phyloP scores from a whole-genome alignment of 2,888 invertebrate species.

The Carpatolechia fugitivella region DNA sequence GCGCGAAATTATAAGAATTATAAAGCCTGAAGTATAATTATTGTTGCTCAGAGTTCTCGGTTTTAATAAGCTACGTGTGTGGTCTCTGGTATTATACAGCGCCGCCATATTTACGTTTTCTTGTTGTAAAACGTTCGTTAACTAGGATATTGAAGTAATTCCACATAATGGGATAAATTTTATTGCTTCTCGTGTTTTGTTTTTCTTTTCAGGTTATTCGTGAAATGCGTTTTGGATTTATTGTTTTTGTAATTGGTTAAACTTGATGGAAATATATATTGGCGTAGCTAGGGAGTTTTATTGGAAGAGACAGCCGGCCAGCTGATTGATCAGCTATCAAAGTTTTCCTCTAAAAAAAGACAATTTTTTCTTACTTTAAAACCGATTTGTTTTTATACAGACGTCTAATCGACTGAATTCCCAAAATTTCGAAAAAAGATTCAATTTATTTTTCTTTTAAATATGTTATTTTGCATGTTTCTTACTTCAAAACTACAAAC shows the following conservation, averaged over 20 bases:
- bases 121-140: constrained; percentile 38
- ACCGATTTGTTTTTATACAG: too few relatives aligned
- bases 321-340: too few relatives aligned
- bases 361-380: too few relatives aligned
- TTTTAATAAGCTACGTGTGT: constrained; percentile 74
- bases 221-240: constrained; percentile 28
- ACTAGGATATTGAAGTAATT: constrained; percentile 27
- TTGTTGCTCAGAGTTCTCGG: constrained; percentile 62
- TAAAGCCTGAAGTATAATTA: constrained; percentile 71
- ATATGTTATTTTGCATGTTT: too few relatives aligned
- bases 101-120: constrained; percentile 49
- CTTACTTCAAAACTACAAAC: too few relatives aligned
- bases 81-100: constrained; percentile 66
- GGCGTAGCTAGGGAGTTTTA: too few relatives aligned
- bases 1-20: constrained; percentile 78
- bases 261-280: background rate
- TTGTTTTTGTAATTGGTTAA: constrained; percentile 16
- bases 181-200: constrained; percentile 23
- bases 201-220: constrained; percentile 29
- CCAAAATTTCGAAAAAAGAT: too few relatives aligned
- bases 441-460: too few relatives aligned
- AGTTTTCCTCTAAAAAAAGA: too few relatives aligned
- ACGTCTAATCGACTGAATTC: too few relatives aligned
- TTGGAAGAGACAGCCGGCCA: too few relatives aligned
- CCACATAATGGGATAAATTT: constrained; percentile 25